These are phyloP conservation scores for Silurus meridionalis DNA, from an alignment of 2,113 vertebrate species.

Conservation along the genomic window DNA sequence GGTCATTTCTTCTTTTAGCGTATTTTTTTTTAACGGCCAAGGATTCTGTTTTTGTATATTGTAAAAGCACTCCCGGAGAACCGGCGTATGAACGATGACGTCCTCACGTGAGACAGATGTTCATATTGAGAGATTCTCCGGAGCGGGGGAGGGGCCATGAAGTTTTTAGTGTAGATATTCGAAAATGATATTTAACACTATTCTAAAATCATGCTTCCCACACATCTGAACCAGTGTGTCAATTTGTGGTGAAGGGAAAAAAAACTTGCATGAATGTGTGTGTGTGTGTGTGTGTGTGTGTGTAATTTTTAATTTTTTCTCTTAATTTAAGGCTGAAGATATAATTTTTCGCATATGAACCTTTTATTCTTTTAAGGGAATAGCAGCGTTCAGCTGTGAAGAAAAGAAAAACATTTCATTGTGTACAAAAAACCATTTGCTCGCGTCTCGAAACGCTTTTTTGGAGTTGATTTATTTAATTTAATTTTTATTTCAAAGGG, in stretches of 20 bases:
- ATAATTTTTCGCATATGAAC: background rate
- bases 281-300: background rate
- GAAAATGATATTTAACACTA: conserved; percentile 50
- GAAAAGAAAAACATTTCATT: conserved; percentile 38
- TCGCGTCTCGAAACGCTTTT: conserved; percentile 53
- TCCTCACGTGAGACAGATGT: conserved; percentile 64
- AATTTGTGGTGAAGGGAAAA: background rate
- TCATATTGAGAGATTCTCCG: conserved; percentile 55
- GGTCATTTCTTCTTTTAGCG: conserved; percentile 58
- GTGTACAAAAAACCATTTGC: conserved; percentile 36
- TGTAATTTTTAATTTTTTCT: background rate
- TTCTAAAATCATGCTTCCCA: conserved; percentile 39
- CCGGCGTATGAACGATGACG: conserved; percentile 62
- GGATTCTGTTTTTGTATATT: conserved; percentile 65
- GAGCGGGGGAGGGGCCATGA: conserved; percentile 42
- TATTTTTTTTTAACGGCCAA: conserved; percentile 65
- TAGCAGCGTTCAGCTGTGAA: background rate
- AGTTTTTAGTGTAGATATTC: conserved; percentile 61
- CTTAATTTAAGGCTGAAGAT: conserved; percentile 11
- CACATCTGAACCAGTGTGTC: conserved; percentile 29
- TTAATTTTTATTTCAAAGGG: conserved; percentile 67
- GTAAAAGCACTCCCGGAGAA: conserved; percentile 53
- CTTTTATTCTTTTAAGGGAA: conserved; percentile 38
- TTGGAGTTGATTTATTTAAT: conserved; percentile 37
- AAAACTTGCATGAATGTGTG: conserved; percentile 49